Evolutionary conservation across 2,113 vertebrate genomes (phyloP), one percentile per base, ranked within the genome.

Genomic region (Telmatochromis sp.): DNA sequence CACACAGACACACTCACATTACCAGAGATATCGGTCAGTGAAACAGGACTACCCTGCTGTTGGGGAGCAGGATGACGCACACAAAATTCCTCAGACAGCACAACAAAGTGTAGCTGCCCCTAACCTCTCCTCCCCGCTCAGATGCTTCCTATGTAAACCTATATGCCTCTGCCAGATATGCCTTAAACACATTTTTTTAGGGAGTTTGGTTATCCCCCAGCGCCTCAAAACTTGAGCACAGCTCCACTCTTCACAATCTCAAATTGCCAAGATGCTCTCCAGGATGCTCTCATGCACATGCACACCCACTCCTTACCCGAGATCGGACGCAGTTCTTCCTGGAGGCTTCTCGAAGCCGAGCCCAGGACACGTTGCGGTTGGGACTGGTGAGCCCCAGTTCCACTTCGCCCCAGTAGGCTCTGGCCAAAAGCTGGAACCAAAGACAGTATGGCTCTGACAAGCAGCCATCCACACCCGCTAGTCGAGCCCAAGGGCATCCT

Each of bases 391-490:
- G 88, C 6, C 95, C 96, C 83, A 96, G 86, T 47, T 96, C 96
- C 92, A 97, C 91, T 23, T 96, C 95, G 1, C 95, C 95, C 95
- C 96, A 96, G 92, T 95, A 95, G 9, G 96, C 95, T 73, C 94
- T 83, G 86, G 96, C 95, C 89, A 96, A 88, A 7, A 96, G 95
- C 93, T 95, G 95, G 85, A 96, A 94, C 96, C 96, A 96, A 7
- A 96, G 94, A 37, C 96, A 96, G 94, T 96, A 96, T 6, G 96
- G 94, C 91, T 97, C 96, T 4, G 95, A 95, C 85, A 96, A 84
- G 89, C 96, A 96, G 79, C 95, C 93, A 4, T 96, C 95, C 68
- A 93, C 89, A 8, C 96, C 96, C 2, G 95, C 95, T 83, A 96
- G 92, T 7, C 94, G 94, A 81, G 95, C 93, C 96, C 96, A 96